phyloP scores from a whole-genome alignment of 1,140 invertebrate genomes.

The Heliconius nattereri region DNA sequence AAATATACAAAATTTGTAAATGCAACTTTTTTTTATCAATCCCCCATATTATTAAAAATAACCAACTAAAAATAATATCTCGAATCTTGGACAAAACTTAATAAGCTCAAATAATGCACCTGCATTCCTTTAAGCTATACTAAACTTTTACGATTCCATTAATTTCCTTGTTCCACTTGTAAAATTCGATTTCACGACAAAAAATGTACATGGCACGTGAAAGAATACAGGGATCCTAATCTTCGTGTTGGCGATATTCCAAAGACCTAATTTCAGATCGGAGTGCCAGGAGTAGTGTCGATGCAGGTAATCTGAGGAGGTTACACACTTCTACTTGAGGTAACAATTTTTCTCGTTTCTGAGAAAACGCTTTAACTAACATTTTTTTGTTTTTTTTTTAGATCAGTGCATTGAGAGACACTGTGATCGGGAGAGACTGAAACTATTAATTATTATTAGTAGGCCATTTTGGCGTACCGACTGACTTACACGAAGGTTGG shows the following conservation, averaged over 20 bases:
- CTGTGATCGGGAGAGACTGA: too few species aligned
- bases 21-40: too few species aligned
- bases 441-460: too few species aligned
- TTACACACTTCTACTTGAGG: neutral
- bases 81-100: neutral
- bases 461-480: too few species aligned
- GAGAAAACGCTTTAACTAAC: neutral
- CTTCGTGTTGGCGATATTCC: conserved; percentile 39
- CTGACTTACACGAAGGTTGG: too few species aligned
- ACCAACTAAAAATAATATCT: neutral
- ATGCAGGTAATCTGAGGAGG: conserved; percentile 15
- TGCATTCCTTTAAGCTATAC: conserved; percentile 16
- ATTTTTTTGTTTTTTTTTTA: neutral
- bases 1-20: too few species aligned
- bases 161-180: conserved; percentile 11
- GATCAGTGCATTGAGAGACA: too few species aligned
- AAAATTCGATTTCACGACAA: conserved; percentile 28
- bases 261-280: conserved; percentile 36
- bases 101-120: neutral
- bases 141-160: conserved; percentile 13
- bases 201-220: conserved; percentile 22
- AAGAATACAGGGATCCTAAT: conserved; percentile 31
- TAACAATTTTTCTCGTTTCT: neutral
- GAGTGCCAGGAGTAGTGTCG: conserved; percentile 24
- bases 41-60: too few species aligned